Base-by-base conservation (phyloP, 2,797 vertebrate species). In the Lithobates sylvaticus region DNA sequence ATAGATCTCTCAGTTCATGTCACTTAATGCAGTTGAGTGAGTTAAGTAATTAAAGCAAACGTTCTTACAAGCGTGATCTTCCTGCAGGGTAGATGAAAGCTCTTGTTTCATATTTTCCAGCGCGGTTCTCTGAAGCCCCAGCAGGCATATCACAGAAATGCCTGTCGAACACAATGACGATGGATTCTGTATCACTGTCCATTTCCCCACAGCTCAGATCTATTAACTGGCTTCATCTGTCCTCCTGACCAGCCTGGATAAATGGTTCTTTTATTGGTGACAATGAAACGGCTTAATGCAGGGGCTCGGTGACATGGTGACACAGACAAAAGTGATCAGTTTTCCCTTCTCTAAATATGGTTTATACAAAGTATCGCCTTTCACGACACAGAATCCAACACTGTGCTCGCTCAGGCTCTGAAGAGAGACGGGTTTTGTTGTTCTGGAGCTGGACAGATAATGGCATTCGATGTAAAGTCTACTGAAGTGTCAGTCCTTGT, bases 281-380 rank as follows among this genome's bases (percentile, higher is more conserved):
- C 58, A 64, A 78, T 42, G 83, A 32, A 80, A 5, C 23, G 10
- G 32, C 34, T 69, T 72, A 69, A 81, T 79, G 77, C 72, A 54
- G 23, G 61, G 42, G 68, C 75, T 72, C 6, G 1, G 79, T 81
- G 72, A 65, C n/a, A 61, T 36, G 16, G 76, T 44, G 75, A 78
- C 74, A 78, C 27, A 84, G 75, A 85, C 74, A 77, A 29, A 84
- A 72, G 58, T 42, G 54, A 75, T 80, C 71, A 73, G 50, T 74
- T 72, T 77, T 74, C 70, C 42, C 76, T 72, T 78, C 75, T 84
- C 29, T 80, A 68, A 71, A 80, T 78, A 72, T 70, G 29, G 68
- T 78, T 84, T 42, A 65, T 68, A 39, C 16, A 68, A 4, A 2
- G 58, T 78, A 81, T 85, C 71, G 16, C 27, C 9, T 85, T 80